Evolutionary conservation across 2,113 vertebrate species (phyloP).

Genomic region (Phoenicopterus ruber): DNA sequence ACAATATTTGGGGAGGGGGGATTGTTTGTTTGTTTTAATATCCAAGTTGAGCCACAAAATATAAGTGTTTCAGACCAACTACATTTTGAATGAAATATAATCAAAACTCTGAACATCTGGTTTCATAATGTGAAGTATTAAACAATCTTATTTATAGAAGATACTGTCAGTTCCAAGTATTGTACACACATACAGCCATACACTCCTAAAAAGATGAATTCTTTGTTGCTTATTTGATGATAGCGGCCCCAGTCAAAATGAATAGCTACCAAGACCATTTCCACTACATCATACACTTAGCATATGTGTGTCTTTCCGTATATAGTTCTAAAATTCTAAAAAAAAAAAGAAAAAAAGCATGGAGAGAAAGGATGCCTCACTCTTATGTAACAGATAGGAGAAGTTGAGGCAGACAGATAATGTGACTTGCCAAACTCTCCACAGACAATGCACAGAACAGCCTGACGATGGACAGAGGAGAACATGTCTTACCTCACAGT

Average conservation of each 20-base stretch:
- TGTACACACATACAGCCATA: background rate
- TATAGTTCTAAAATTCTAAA: background rate
- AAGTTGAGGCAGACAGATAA: background rate
- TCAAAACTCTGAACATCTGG: background rate
- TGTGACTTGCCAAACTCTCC: background rate
- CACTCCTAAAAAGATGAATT: background rate
- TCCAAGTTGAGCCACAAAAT: background rate
- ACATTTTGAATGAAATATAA: background rate
- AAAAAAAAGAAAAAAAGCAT: background rate
- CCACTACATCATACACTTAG: background rate
- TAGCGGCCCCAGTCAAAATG: background rate
- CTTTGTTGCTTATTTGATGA: background rate
- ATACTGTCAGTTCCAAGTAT: background rate
- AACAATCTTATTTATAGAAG: background rate
- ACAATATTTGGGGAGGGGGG: background rate
- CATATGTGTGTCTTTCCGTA: accelerated
- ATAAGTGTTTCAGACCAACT: background rate
- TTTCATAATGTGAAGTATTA: background rate
- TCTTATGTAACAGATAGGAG: background rate
- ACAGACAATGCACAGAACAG: background rate
- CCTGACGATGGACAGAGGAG: background rate
- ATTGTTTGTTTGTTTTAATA: background rate
- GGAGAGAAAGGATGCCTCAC: background rate
- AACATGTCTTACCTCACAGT: accelerated
- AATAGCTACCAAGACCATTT: background rate